phyloP scores from a whole-genome alignment of 2,113 vertebrate genomes.

The Thryonomys swinderianus region DNA sequence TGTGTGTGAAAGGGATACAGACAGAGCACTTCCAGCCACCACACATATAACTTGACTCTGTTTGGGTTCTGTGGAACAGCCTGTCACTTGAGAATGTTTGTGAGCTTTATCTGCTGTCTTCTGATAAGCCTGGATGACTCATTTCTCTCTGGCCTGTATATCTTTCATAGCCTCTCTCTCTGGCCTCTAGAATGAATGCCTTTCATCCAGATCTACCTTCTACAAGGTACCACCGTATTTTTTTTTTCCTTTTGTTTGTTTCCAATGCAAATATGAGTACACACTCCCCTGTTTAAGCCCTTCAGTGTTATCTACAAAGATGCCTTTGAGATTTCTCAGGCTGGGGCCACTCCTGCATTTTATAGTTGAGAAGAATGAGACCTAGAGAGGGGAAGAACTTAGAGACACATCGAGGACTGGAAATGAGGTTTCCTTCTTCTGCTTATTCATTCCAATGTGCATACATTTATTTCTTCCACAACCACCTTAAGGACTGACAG shows the following conservation, averaged over 20 bases:
- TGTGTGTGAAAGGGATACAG: neutral
- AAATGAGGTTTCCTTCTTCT: neutral
- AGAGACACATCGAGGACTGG: neutral
- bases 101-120: slow-evolving; percentile 40
- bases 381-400: neutral
- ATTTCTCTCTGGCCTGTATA: neutral
- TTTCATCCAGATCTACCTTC: neutral
- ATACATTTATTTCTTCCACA: neutral
- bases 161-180: neutral
- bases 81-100: neutral
- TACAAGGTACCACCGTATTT: neutral
- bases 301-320: neutral
- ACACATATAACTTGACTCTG: rapidly evolving
- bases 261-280: neutral
- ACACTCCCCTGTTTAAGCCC: neutral
- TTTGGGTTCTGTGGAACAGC: neutral
- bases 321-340: neutral
- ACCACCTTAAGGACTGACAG: neutral
- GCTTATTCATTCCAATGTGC: neutral
- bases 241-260: neutral
- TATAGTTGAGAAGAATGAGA: neutral
- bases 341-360: neutral
- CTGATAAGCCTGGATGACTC: slow-evolving; percentile 46
- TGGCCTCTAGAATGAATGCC: neutral
- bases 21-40: neutral